Conservation (phyloP, 2,113 vertebrate genomes). For the Psilopsiagon aymara region DNA sequence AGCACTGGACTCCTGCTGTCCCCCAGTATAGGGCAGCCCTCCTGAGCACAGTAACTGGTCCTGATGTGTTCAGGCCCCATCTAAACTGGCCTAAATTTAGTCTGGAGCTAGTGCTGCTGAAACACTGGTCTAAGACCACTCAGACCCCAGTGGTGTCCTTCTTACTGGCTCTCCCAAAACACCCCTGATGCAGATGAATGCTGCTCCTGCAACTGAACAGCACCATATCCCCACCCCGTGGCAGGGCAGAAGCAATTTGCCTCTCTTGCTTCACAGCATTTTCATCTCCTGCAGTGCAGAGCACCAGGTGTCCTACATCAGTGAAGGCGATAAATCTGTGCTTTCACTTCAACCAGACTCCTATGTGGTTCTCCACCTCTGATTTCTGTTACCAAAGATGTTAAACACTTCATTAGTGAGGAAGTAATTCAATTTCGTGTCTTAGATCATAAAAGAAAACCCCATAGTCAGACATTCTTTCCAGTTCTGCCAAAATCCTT, state of each 20-base stretch:
- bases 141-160: not conserved
- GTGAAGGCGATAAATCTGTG: accelerated
- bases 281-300: not conserved
- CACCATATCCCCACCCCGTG: not conserved
- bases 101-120: not conserved
- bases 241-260: not conserved
- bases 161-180: accelerated
- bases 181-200: accelerated
- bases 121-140: not conserved
- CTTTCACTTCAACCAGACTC: not conserved
- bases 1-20: not conserved
- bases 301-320: not conserved
- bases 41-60: not conserved
- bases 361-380: not conserved
- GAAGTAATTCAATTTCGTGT: not conserved
- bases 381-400: not conserved
- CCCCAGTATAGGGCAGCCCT: accelerated
- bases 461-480: not conserved
- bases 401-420: not conserved
- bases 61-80: accelerated
- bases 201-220: not conserved
- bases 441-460: not conserved
- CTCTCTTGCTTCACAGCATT: not conserved
- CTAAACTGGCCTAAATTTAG: not conserved
- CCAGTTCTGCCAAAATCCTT: not conserved